A percentile compares a stretch with the other conserved stretches of the same genome.
phyloP scores from a whole-genome alignment of 2,888 invertebrate species.

The Tenthredo distinguenda region DNA sequence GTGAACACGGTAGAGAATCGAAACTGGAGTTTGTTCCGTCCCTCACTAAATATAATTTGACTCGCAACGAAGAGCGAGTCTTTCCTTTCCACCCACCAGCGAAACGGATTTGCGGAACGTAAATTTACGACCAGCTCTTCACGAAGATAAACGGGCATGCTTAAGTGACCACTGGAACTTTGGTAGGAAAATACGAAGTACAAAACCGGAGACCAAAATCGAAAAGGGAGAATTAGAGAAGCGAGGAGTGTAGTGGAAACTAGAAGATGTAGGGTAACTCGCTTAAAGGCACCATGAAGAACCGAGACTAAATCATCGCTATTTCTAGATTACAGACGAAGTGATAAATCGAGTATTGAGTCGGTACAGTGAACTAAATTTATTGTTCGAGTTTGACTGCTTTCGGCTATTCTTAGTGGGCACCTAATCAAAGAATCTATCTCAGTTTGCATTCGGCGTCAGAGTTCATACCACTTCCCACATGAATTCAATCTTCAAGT shows the following conservation, averaged over 20 bases:
- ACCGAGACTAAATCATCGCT: constrained; percentile 31
- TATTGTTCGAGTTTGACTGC: constrained; percentile 25
- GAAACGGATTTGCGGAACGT: constrained; percentile 45
- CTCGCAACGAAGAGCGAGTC: constrained; percentile 29
- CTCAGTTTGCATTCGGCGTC: not conserved
- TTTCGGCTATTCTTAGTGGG: constrained; percentile 2
- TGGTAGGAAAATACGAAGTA: constrained; percentile 35
- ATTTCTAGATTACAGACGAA: constrained; percentile 24
- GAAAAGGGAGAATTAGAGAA: constrained; percentile 9
- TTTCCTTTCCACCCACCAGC: constrained; percentile 34
- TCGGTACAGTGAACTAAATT: constrained; percentile 25
- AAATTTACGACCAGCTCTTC: constrained; percentile 45
- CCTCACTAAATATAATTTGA: constrained; percentile 47
- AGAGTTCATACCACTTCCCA: constrained; percentile 9
- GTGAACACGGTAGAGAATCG: not conserved
- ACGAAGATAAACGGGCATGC: constrained; percentile 59
- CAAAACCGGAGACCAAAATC: constrained; percentile 21
- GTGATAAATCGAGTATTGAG: constrained; percentile 37
- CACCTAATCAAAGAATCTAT: not conserved
- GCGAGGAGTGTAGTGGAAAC: not conserved
- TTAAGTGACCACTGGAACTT: constrained; percentile 55
- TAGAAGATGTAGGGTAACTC: constrained; percentile 11
- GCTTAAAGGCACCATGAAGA: not conserved
- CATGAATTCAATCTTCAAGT: not conserved
- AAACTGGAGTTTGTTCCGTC: constrained; percentile 9